Evolutionary conservation across 2,888 invertebrate species (phyloP).

Genomic region (Dynastes maya): DNA sequence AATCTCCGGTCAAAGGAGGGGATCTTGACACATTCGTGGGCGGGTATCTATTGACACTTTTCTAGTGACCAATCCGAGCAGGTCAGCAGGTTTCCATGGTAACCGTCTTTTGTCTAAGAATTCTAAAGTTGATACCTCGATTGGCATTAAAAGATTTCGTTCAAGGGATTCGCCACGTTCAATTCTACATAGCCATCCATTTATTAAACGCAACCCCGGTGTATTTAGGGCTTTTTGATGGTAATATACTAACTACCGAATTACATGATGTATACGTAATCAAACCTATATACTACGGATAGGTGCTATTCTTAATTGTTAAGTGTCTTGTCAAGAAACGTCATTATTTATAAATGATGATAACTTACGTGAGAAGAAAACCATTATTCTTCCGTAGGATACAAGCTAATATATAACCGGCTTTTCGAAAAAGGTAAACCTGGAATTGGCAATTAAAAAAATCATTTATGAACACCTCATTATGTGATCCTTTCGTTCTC

Average conservation of each 20-base stretch:
- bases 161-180: background rate
- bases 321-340: background rate
- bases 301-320: background rate
- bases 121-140: constrained; percentile 57
- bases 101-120: constrained; percentile 62
- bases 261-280: background rate
- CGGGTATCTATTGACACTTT: constrained; percentile 63
- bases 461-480: constrained; percentile 34
- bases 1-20: constrained; percentile 55
- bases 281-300: background rate
- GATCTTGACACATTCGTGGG: constrained; percentile 58
- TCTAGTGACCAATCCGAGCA: constrained; percentile 62
- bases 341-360: constrained; percentile 39
- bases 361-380: constrained; percentile 23
- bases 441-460: constrained; percentile 31
- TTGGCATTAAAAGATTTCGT: constrained; percentile 30
- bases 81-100: constrained; percentile 62
- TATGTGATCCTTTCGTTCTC: constrained; percentile 11
- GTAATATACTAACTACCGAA: too few species aligned
- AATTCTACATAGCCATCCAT: background rate
- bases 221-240: too few species aligned
- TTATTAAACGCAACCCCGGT: too few species aligned
- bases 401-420: constrained; percentile 32
- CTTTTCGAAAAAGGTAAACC: constrained; percentile 32
- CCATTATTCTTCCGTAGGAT: constrained; percentile 25